Evolutionary conservation across 1,140 invertebrate genomes (phyloP), one percentile per base, ranked within the genome.

Genomic region (Harlomillsia oculata): DNA sequence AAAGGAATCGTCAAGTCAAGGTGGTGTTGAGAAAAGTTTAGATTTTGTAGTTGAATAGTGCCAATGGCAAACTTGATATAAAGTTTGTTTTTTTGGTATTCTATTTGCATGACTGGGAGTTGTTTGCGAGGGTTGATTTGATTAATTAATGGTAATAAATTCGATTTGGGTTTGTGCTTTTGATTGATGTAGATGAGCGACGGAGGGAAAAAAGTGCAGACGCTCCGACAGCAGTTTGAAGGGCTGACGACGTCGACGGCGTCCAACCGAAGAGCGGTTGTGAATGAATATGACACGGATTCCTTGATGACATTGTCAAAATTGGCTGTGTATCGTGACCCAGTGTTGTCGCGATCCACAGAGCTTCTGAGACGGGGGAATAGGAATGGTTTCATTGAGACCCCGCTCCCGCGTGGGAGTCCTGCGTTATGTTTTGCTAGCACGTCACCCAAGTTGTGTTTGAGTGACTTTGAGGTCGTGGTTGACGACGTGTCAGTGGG

Each of bases 191-290:
- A 56, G 54, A 62, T 62, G 60, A 46, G 48, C 26, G 21, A 23
- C 14, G 54, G 54, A 20, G 56, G 58, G 14, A 64, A 60, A 30
- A 64, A 64, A 56, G 62, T 64, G 26, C 50, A 56, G 20, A 50
- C 62, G n/a, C 45, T 64, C 30, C 57, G 58, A 14, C 58, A 64
- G 34, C 62, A 60, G 18, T 64, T 64, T 60, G 62, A 62, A 51
- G 50, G 28, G 5, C 37, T 60, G 21, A 48, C 50, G 25, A 32
- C 40, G 6, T 50, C 26, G 13, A 26, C 16, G 20, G 25, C 29
- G 25, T 16, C 23, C 14, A 21, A 25, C 21, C 14, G 18, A 14
- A 40, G n/a, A 11, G 18, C 8, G 18, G 16, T 29, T 37, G 34
- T 5, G 4, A 46, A 53, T 39, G 56, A 52, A 3, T 52, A 39